phyloP scores from a whole-genome alignment of 2,797 vertebrate genomes.

The Poeciliopsis turneri region DNA sequence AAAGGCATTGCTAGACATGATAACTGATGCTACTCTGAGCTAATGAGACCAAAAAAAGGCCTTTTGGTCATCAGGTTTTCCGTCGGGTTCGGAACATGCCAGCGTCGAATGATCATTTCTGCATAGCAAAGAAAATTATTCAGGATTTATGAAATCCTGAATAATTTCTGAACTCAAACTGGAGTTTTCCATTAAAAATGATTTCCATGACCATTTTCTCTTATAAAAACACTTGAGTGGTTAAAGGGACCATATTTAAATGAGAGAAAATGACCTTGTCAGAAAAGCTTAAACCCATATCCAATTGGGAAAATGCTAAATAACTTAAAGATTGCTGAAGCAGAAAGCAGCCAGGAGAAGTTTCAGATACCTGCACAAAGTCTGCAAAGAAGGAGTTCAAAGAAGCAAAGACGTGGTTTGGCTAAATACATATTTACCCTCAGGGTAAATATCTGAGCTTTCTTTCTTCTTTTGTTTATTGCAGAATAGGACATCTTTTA shows the following conservation, averaged over 20 bases:
- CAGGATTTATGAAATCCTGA: background rate
- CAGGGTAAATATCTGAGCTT: background rate
- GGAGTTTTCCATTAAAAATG: background rate
- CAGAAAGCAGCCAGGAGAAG: background rate
- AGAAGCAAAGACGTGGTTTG: background rate
- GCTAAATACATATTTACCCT: background rate
- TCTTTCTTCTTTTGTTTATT: background rate
- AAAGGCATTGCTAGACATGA: background rate
- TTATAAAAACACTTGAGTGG: background rate
- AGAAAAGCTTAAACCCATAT: background rate
- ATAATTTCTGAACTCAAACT: background rate
- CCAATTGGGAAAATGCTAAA: background rate
- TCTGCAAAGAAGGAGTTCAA: background rate
- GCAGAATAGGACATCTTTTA: background rate
- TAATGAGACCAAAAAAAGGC: background rate
- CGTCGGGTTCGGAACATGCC: background rate
- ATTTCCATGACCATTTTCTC: background rate
- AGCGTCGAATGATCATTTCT: background rate
- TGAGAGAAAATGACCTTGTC: background rate
- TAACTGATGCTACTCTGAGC: background rate
- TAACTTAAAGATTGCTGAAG: background rate
- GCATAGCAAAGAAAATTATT: background rate
- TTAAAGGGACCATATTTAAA: background rate
- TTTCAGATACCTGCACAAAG: background rate
- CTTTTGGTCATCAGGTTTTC: background rate